Base-by-base conservation (phyloP, 1,140 invertebrate species). In the Drosophila bifasciata region DNA sequence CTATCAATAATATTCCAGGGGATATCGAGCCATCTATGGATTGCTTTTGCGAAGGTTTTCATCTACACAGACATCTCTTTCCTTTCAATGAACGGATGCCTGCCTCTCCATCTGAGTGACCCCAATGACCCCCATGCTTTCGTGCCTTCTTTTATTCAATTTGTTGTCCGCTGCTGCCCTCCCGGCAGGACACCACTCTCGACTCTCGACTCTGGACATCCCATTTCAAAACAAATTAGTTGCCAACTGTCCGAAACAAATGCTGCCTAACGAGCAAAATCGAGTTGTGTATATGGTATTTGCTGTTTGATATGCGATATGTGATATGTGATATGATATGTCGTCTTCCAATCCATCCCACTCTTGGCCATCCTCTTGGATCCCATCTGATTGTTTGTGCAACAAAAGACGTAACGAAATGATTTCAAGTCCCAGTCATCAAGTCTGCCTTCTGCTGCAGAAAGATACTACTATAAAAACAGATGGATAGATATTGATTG, bases 161-260 rank as follows among this genome's bases (percentile, higher is more conserved):
- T 84, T 85, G 49, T 60, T 76, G 76, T 76, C 76, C 67, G 75
- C 73, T 73, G 66, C 68, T 36, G 28, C 28, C 53, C 43, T 9
- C 41, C 56, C 48, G 40, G 39, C 64, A 51, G 63, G 58, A 55
- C 64, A 1, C 11, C 16, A 13, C 13, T n/a, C n/a, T n/a, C n/a
- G n/a, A 32, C 25, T 28, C 5, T 25, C 6, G 5, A 68, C 48
- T 21, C 62, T 63, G 7, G 76, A 52, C 59, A 79, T 79, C 56
- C 56, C 60, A 70, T 75, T 79, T 71, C 61, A 68, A 85, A 84
- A 76, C 77, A 85, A 85, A 85, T 85, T 85, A 86, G 81, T 86
- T 85, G 81, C 81, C 81, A 86, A 85, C 81, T 86, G 81, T 85
- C 81, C 77, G 69, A 81, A 86, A 85, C 81, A 85, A 85, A 85